These are phyloP conservation scores for Stegodyphus dumicola DNA, from an alignment of 1,140 invertebrate species.

Conservation along the genomic window DNA sequence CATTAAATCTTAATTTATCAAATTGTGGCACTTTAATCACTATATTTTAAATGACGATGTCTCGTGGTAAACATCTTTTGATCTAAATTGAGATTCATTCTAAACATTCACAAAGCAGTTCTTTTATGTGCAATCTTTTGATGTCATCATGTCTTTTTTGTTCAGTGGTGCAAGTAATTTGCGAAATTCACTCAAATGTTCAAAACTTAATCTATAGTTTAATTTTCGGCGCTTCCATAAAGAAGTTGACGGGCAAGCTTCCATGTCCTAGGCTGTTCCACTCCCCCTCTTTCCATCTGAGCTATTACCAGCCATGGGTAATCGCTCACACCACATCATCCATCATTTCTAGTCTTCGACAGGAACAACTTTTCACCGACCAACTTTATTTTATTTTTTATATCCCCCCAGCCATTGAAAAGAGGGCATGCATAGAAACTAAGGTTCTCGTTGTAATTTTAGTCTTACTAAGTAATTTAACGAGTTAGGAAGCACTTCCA, in stretches of 20 bases:
- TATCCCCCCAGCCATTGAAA: slow-evolving; percentile 17
- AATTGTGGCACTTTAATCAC: too few relatives aligned
- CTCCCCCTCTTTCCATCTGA: neutral
- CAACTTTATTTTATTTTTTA: slow-evolving; percentile 21
- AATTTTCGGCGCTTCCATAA: slow-evolving; percentile 11
- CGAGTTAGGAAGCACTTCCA: neutral
- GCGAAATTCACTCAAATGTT: neutral
- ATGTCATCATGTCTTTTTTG: neutral
- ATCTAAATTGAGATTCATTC: too few relatives aligned
- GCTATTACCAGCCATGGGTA: neutral
- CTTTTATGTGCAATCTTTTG: too few relatives aligned
- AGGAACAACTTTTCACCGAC: slow-evolving; percentile 53
- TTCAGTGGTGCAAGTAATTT: neutral
- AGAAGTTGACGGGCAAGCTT: slow-evolving; percentile 27
- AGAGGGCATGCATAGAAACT: slow-evolving; percentile 5
- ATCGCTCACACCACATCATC: slow-evolving; percentile 48
- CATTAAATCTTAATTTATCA: too few relatives aligned
- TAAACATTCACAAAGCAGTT: too few relatives aligned
- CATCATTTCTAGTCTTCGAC: slow-evolving; percentile 52
- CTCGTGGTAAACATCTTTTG: too few relatives aligned
- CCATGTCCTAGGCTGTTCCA: slow-evolving; percentile 8
- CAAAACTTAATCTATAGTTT: slow-evolving; percentile 25
- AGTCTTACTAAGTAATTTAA: slow-evolving; percentile 23
- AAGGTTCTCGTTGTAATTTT: slow-evolving; percentile 19
- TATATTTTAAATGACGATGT: too few relatives aligned